Base-by-base conservation (phyloP, 2,113 vertebrate species). In the Aphelocoma coerulescens region DNA sequence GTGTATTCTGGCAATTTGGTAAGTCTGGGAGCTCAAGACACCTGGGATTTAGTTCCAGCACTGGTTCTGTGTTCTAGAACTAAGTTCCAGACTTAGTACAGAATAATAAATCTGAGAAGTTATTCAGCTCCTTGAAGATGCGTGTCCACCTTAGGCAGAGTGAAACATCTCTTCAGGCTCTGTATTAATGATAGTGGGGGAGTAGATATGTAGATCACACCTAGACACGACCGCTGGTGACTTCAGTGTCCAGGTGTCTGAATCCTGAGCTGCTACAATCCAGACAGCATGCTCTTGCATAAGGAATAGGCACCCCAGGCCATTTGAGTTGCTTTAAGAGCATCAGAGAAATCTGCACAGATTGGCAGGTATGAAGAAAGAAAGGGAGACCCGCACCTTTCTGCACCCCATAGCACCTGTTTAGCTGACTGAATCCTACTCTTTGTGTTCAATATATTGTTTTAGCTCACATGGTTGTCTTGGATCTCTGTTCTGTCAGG, bases 61-160 rank as follows among this genome's bases (percentile, higher is more conserved):
- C 16, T 49, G 39, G n/a, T 37, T 59, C 23, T 4, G 4, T 59
- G 58, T 26, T 59, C 58, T 37, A 26, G 58, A 59, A 26, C 5
- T 26, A 37, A 59, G n/a, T 37, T 59, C 58, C n/a, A 65, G 30
- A 48, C 2, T 30, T 79, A 55, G 7, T 71, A 48, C 17, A 85
- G 28, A 76, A 12, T 44, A 76, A 69, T 62, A 73, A 65, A 44
- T 65, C 18, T 61, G 27, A 18, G 41, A 43, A 65, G 18, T 62
- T 88, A 23, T n/a, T 83, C 71, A 79, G 21, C 4, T 91, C 16
- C 21, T 75, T 35, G 59, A 41, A 88, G 37, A 35, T 46, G 10
- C 1, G 1, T 0, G 1, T 41, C 17, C 62, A 1, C 33, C 20
- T 63, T 27, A 68, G 26, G 17, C 19, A 46, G 39, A 62, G 16